Evolutionary conservation across 2,888 invertebrate genomes (phyloP), one percentile per base, ranked within the genome.

Genomic region (Drosophila macrospina): DNA sequence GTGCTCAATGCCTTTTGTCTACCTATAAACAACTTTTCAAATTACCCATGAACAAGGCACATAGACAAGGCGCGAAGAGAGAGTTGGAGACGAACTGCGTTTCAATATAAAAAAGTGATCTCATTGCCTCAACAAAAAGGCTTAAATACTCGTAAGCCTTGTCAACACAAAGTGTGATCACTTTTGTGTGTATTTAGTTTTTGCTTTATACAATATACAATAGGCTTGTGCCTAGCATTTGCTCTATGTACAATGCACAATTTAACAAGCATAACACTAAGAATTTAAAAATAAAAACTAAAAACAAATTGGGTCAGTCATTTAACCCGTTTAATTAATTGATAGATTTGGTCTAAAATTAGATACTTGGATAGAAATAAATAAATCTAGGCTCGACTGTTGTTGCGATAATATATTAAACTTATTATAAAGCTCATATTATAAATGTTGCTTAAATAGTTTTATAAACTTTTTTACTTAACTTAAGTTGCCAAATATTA

Each of bases 81-180:
- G 55, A 71, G 50, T 34, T 11, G 59, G 39, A 62, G 39, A 59
- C 78, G 15, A 52, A 59, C 57, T 52, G 66, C 50, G 55, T 71
- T 74, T 57, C 62, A 76, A 45, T 74, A 66, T 36, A 20, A 72
- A 69, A 81, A 80, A 83, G 45, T 86, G 89, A 86, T 86, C 86
- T 86, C 86, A 89, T 74, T 88, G 82, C 67, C 44, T 45, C 52
- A 60, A 69, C 69, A 86, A 86, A 86, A 86, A 69, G 80, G 77
- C 61, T 66, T 75, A 42, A 65, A 66, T 51, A 64, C 42, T 56
- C 42, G 66, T 54, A 85, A 74, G 47, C 83, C 88, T 83, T 80
- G 88, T 60, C 63, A 45, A 51, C 61, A 56, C 54, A 47, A 47
- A 75, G 76, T 79, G 80, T 69, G 80, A 76, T 78, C 76, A 80